Percentiles rank a stretch among this genome's conserved stretches.
Conservation (phyloP, 2,113 vertebrate species). For the Alethe diademata region DNA sequence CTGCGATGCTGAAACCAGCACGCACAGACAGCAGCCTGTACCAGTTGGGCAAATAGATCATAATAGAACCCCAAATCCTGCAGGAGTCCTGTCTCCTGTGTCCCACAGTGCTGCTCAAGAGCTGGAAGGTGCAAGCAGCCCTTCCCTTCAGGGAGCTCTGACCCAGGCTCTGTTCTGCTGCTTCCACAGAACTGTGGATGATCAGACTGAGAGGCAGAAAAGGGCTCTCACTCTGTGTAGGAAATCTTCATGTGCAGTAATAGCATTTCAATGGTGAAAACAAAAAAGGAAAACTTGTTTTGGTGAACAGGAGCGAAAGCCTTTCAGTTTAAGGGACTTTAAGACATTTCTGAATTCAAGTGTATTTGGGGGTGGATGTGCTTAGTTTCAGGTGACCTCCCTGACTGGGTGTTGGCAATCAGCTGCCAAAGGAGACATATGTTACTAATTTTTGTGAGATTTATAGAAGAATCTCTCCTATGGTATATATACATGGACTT, state of each 20-base stretch:
- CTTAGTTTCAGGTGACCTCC: slow-evolving; percentile 15
- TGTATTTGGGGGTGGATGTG: not conserved
- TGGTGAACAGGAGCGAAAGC: not conserved
- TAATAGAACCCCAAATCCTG: not conserved
- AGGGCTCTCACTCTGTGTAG: not conserved
- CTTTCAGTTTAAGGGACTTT: not conserved
- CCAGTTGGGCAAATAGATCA: not conserved
- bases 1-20: not conserved
- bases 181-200: rapidly evolving
- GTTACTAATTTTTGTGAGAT: slow-evolving; percentile 23
- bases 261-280: not conserved
- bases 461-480: not conserved
- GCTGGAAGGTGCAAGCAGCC: not conserved
- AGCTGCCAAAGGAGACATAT: not conserved
- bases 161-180: not conserved
- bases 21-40: rapidly evolving
- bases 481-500: not conserved
- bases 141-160: not conserved
- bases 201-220: not conserved
- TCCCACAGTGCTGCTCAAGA: not conserved
- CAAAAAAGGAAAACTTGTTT: not conserved
- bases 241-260: not conserved
- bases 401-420: not conserved
- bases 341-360: not conserved
- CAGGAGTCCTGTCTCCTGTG: not conserved